Conservation (phyloP, 2,888 invertebrate genomes). For the Ophonus ardosiacus region DNA sequence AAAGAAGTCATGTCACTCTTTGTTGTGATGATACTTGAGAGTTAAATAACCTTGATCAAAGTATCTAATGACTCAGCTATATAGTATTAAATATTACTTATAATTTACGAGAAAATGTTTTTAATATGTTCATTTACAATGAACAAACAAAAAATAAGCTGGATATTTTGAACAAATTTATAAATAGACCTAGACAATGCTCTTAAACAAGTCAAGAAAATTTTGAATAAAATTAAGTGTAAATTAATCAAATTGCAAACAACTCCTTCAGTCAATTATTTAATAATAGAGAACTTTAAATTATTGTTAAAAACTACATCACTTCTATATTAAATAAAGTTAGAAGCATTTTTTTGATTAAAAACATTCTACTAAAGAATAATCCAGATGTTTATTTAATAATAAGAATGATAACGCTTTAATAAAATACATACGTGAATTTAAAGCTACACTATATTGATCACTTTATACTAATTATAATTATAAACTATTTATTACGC, state of each 20-base stretch:
- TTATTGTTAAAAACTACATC: not conserved
- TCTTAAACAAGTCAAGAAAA: constrained; percentile 2
- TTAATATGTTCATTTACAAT: not conserved
- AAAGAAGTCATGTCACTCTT: constrained; percentile 59
- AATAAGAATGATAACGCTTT: constrained; percentile 1
- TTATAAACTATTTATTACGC: constrained; percentile 58
- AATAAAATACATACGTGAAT: constrained; percentile 30
- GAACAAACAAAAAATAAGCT: not conserved
- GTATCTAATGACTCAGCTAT: constrained; percentile 68
- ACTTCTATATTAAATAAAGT: constrained; percentile 2
- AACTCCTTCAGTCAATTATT: not conserved
- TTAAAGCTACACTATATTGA: constrained; percentile 51
- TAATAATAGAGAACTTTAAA: not conserved
- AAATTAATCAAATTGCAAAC: not conserved
- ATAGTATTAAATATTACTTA: constrained; percentile 55
- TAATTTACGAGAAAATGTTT: constrained; percentile 26
- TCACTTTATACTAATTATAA: constrained; percentile 60
- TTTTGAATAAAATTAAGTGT: not conserved
- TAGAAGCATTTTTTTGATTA: constrained; percentile 7
- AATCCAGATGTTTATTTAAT: constrained; percentile 46
- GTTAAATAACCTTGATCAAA: constrained; percentile 67
- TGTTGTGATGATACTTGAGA: constrained; percentile 57
- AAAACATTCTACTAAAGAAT: constrained; percentile 21
- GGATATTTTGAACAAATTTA: constrained; percentile 18
- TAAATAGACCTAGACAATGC: constrained; percentile 22